These are phyloP conservation scores for Papilio glaucus DNA, from an alignment of 1,140 invertebrate genomes.

Conservation along the genomic window DNA sequence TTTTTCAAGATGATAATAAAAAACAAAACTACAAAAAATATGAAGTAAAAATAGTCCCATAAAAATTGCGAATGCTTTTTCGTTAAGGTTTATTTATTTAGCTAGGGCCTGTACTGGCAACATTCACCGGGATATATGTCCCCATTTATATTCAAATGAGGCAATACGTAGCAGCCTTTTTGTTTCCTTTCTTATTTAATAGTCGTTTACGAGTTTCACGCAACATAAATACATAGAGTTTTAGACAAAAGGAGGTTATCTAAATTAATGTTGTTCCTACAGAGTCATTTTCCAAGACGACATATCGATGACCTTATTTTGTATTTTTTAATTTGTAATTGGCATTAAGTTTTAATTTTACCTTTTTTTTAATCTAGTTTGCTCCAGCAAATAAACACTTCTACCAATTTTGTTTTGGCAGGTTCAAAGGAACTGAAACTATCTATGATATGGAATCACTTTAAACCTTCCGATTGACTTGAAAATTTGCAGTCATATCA, in stretches of 20 bases:
- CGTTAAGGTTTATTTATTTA: conserved; percentile 26
- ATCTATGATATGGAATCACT: no score
- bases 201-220: neutral
- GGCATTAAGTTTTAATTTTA: no score
- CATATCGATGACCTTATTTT: no score
- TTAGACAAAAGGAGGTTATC: neutral
- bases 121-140: conserved; percentile 14
- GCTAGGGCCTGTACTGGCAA: conserved; percentile 5
- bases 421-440: no score
- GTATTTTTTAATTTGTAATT: no score
- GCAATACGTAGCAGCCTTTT: conserved; percentile 8
- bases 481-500: no score
- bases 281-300: no score
- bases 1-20: neutral
- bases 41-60: conserved; percentile 9
- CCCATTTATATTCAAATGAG: conserved; percentile 23
- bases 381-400: no score
- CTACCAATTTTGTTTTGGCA: no score
- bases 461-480: no score
- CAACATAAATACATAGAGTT: neutral
- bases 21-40: conserved; percentile 3
- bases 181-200: conserved; percentile 9
- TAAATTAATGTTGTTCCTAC: no score
- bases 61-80: conserved; percentile 5
- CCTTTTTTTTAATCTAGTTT: no score